A percentile compares a stretch with the other conserved stretches of the same genome.
Evolutionary conservation across 2,888 invertebrate species (phyloP).

Genomic region (Trissonchulus sp.): DNA sequence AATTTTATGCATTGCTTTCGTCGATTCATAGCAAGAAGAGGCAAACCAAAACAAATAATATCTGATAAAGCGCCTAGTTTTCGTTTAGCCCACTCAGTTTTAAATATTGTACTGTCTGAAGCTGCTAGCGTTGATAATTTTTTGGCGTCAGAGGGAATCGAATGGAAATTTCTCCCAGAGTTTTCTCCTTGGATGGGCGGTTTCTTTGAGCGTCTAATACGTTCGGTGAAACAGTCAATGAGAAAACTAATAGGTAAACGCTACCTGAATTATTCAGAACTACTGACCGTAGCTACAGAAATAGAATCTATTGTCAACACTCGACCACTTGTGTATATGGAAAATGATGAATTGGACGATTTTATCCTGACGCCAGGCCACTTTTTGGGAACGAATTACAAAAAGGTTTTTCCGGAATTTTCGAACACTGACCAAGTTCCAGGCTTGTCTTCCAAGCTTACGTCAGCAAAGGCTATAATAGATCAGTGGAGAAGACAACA

Average conservation of each 20-base stretch:
- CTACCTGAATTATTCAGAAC: background rate
- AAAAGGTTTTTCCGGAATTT: no score
- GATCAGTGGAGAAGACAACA: no score
- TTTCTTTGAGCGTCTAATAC: slow-evolving; percentile 53
- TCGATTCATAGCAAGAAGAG: slow-evolving; percentile 48
- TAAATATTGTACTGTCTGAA: no score
- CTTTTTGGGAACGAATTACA: no score
- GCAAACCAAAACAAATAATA: slow-evolving; percentile 47
- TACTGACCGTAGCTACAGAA: background rate
- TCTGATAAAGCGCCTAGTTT: slow-evolving; percentile 54
- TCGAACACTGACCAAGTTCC: no score
- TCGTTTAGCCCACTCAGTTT: no score
- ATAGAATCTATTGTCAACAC: background rate
- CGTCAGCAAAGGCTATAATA: no score
- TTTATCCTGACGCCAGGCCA: slow-evolving; percentile 8
- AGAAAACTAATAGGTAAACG: slow-evolving; percentile 3
- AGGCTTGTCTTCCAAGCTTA: no score
- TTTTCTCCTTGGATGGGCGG: no score
- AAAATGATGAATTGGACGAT: background rate
- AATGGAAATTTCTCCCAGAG: no score
- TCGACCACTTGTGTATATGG: slow-evolving; percentile 10
- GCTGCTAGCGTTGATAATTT: no score
- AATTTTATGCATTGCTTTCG: slow-evolving; percentile 47
- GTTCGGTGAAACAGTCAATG: slow-evolving; percentile 47
- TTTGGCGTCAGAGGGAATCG: no score